Percentiles rank a stretch among this genome's conserved stretches.
phyloP scores from a whole-genome alignment of 2,113 vertebrate species.

The Alaudala cheleensis region DNA sequence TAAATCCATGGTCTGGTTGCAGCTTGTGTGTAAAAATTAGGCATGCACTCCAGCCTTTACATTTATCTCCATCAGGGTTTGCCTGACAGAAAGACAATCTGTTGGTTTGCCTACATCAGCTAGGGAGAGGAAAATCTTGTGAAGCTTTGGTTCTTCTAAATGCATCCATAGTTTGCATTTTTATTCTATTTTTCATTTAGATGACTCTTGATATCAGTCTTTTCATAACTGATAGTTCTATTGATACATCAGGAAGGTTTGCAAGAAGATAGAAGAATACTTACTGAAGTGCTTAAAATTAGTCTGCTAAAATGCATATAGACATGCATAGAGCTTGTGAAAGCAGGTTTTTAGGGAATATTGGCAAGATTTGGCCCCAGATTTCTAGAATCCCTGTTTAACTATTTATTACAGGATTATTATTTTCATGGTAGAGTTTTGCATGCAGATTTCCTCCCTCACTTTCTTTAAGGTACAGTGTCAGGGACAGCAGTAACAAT shows the following conservation, averaged over 20 bases:
- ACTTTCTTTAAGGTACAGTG: neutral
- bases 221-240: neutral
- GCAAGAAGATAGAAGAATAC: neutral
- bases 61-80: constrained; percentile 57
- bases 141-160: neutral
- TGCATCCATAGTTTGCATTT: neutral
- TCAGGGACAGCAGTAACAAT: neutral
- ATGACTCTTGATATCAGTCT: neutral
- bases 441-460: neutral
- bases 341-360: neutral
- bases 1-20: constrained; percentile 48
- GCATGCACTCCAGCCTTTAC: constrained; percentile 17
- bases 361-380: neutral
- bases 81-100: constrained; percentile 42
- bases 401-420: neutral
- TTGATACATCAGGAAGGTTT: constrained; percentile 19
- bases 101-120: constrained; percentile 15
- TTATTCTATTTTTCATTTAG: constrained; percentile 32
- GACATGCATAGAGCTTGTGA: neutral
- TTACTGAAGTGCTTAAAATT: constrained; percentile 19
- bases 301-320: neutral
- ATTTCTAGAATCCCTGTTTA: neutral
- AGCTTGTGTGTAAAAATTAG: constrained; percentile 51
- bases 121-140: neutral
- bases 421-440: neutral